Evolutionary conservation across 2,113 vertebrate genomes (phyloP).

Genomic region (Nycticryphes semicollaris): DNA sequence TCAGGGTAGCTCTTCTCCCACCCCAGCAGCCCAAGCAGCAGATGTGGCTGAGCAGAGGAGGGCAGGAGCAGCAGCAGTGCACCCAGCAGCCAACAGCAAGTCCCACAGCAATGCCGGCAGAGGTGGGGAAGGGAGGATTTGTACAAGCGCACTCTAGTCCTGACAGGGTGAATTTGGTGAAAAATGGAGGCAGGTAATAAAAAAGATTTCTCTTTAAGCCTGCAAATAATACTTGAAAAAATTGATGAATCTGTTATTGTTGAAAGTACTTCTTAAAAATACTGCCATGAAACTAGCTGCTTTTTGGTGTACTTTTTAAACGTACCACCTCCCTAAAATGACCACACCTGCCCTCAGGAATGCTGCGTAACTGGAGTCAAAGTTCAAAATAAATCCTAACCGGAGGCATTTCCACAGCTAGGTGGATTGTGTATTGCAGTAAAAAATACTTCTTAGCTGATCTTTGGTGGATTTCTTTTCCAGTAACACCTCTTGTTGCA

Average conservation of each 20-base stretch:
- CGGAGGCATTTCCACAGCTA: neutral
- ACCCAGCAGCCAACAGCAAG: neutral
- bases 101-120: accelerated
- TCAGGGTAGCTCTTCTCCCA: neutral
- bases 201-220: neutral
- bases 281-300: neutral
- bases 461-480: neutral
- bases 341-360: neutral
- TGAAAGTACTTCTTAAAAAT: neutral
- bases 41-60: neutral
- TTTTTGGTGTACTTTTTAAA: neutral
- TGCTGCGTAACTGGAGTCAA: neutral
- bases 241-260: neutral
- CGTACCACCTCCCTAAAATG: neutral
- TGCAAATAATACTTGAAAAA: neutral
- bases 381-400: neutral
- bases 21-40: neutral
- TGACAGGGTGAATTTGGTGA: neutral
- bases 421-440: neutral
- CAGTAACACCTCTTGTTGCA: neutral
- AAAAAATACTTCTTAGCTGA: neutral
- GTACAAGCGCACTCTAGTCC: neutral
- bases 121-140: neutral
- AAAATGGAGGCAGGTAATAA: neutral
- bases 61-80: neutral